phyloP scores from a whole-genome alignment of 1,140 invertebrate genomes.

The Holotrichia oblita region DNA sequence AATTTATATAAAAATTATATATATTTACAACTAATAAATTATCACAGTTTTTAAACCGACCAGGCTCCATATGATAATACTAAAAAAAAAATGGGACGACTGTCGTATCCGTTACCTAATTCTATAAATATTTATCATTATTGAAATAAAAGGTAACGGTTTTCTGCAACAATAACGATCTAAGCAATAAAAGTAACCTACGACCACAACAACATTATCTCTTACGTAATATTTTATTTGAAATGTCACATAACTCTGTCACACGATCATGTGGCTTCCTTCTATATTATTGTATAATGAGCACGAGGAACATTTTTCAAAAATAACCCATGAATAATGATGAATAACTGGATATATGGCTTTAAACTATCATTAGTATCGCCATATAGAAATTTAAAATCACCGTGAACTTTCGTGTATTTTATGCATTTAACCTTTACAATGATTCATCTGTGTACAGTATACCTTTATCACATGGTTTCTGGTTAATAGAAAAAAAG shows the following conservation, averaged over 20 bases:
- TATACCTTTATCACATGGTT: too few relatives aligned
- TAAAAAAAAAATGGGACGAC: neutral
- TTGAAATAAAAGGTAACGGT: neutral
- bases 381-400: neutral
- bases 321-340: too few relatives aligned
- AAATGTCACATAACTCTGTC: conserved; percentile 5
- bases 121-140: neutral
- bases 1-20: neutral
- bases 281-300: neutral
- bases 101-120: neutral
- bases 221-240: neutral
- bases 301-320: neutral
- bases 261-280: neutral
- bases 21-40: neutral
- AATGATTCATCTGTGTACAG: too few relatives aligned
- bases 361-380: neutral
- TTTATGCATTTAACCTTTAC: neutral
- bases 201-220: neutral
- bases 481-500: too few relatives aligned
- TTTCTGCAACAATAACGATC: neutral
- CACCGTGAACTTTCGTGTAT: neutral
- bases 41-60: too few relatives aligned
- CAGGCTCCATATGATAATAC: neutral
- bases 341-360: neutral
- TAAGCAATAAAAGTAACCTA: neutral